These are phyloP conservation scores for Pomacea maculata DNA, from an alignment of 1,140 invertebrate genomes.

Conservation along the genomic window DNA sequence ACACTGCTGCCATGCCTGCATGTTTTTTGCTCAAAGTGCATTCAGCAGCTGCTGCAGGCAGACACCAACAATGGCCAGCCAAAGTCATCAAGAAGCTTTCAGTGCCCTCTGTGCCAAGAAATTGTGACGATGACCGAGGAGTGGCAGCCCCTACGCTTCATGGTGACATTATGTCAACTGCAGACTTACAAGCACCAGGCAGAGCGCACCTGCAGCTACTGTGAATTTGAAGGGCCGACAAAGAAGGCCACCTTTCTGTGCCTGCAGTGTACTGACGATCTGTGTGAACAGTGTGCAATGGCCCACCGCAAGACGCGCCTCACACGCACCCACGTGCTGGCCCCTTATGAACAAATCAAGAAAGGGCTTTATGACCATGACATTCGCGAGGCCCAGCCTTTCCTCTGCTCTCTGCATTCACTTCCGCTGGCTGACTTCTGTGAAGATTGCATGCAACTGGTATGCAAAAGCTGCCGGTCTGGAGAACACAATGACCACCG, in stretches of 20 bases:
- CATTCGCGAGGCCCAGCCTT: conserved; percentile 45
- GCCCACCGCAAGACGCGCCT: conserved; percentile 57
- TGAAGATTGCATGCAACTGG: conserved; percentile 43
- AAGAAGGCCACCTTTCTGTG: conserved; percentile 42
- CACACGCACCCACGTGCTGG: conserved; percentile 52
- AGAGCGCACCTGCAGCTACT: conserved; percentile 54
- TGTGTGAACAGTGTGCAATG: conserved; percentile 51
- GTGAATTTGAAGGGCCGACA: conserved; percentile 45
- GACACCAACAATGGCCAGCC: neutral
- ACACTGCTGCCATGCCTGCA: conserved; percentile 57
- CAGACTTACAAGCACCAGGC: conserved; percentile 35
- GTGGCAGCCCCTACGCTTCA: conserved; percentile 34
- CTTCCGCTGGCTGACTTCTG: conserved; percentile 42
- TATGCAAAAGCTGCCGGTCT: conserved; percentile 50
- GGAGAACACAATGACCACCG: conserved; percentile 47
- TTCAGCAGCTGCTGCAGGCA: conserved; percentile 27
- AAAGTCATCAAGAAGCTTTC: neutral
- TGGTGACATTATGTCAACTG: conserved; percentile 44
- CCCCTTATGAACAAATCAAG: conserved; percentile 48
- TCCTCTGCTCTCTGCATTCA: conserved; percentile 40
- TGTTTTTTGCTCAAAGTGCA: conserved; percentile 51
- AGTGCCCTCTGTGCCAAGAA: conserved; percentile 43
- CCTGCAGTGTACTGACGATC: conserved; percentile 56
- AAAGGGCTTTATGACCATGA: conserved; percentile 56
- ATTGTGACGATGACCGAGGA: conserved; percentile 20